Evolutionary conservation across 2,888 invertebrate genomes (phyloP).

Genomic region (Encarsia formosa): DNA sequence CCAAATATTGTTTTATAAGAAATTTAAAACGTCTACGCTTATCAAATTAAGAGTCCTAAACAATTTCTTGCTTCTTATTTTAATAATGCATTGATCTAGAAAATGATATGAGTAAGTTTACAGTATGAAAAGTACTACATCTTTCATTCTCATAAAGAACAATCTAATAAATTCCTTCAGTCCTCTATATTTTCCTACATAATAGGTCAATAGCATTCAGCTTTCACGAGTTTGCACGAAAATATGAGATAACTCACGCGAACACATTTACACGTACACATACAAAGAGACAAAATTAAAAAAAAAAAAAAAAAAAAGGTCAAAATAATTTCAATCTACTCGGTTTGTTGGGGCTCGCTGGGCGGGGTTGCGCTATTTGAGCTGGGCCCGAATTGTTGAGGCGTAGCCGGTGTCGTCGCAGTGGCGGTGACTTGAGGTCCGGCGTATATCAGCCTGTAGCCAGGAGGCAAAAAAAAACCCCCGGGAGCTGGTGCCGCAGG

Average conservation of each 20-base stretch:
- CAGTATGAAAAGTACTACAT: too few relatives aligned
- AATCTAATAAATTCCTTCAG: too few relatives aligned
- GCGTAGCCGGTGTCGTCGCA: constrained; percentile 44
- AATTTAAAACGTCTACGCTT: too few relatives aligned
- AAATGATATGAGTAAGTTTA: too few relatives aligned
- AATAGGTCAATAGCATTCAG: neutral
- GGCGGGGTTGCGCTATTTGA: constrained; percentile 48
- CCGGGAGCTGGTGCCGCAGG: constrained; percentile 33
- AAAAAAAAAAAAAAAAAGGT: neutral
- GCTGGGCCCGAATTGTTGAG: constrained; percentile 36
- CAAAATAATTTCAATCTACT: neutral
- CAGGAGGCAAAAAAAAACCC: constrained; percentile 47
- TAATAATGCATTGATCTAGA: too few relatives aligned
- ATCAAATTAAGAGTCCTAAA: too few relatives aligned
- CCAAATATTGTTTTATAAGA: too few relatives aligned
- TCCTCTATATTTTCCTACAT: too few relatives aligned
- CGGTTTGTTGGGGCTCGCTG: constrained; percentile 32
- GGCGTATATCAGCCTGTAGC: constrained; percentile 45
- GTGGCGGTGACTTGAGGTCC: constrained; percentile 45
- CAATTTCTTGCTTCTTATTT: too few relatives aligned
- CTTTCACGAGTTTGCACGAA: neutral
- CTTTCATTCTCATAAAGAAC: too few relatives aligned
- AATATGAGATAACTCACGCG: constrained; percentile 1
- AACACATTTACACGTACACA: neutral
- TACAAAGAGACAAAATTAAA: constrained; percentile 2